Base-by-base conservation (phyloP, 2,113 vertebrate species). In the Hemibagrus wyckioides region DNA sequence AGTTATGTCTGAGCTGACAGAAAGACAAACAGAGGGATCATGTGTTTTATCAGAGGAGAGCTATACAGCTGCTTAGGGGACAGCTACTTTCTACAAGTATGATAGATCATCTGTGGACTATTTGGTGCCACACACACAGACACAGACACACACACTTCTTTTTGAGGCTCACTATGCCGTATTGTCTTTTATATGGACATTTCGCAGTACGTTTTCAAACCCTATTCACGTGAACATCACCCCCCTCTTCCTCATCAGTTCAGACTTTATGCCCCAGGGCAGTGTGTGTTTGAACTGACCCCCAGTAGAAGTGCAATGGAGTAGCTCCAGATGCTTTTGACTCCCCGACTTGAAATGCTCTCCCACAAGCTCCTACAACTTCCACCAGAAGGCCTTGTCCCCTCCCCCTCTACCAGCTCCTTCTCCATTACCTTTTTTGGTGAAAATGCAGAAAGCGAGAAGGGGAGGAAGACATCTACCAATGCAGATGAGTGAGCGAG, bases 391-490 rank as follows among this genome's bases (percentile, higher is more conserved):
- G 88, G 87, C 88, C 61, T 69, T 95, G 91, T 91, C 90, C 91
- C 91, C 90, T 90, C 85, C 76, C 88, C 67, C 86, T 80, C 50
- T 33, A 84, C 93, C 95, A 89, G 90, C 90, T 93, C 90, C 94
- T 96, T 96, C 96, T 97, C 95, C 96, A 96, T 98, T 98, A 97
- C 98, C 98, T 99, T 99, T 99, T 99, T 98, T 99, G 97, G 98
- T 96, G 95, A 99, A 97, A 97, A 96, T 94, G 94, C 94, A 95
- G 94, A 94, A 95, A 95, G 94, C 84, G 92, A 93, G 88, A 94
- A 94, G 91, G 82, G 93, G 93, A 94, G 93, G 92, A 93, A 92
- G 93, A 92, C 89, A 87, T 92, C 91, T 81, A 89, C 91, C 88
- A 91, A 92, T 88, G 69, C 87, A 85, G 80, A 48, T 48, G 44